Conservation (phyloP, 2,888 invertebrate species). For the Andricus curvator region DNA sequence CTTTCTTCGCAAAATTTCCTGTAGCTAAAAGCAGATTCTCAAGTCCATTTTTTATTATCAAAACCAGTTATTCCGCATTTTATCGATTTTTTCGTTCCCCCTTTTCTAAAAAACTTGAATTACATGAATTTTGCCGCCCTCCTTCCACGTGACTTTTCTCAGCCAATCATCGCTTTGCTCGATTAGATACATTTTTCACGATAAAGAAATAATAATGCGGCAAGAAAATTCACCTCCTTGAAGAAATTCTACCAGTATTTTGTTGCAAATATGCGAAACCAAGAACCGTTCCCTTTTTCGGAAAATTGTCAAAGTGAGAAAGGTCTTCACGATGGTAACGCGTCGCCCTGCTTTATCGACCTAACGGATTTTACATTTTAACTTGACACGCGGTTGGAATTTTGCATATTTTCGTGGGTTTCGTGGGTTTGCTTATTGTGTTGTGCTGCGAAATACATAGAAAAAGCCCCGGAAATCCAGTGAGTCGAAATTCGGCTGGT, state of each 20-base stretch:
- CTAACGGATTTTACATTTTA: constrained; percentile 3
- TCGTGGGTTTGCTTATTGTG: not conserved
- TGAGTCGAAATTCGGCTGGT: not conserved
- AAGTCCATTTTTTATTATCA: not conserved
- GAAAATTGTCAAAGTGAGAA: not conserved
- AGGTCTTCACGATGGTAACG: not conserved
- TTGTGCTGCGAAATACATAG: not conserved
- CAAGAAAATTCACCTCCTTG: not conserved
- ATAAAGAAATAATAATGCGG: not conserved
- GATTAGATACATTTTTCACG: not conserved
- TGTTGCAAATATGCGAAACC: not conserved
- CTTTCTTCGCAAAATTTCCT: not conserved
- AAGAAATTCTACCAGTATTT: not conserved
- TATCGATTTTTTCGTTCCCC: not conserved
- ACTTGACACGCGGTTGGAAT: constrained; percentile 11
- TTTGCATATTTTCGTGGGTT: not conserved
- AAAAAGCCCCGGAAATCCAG: not conserved
- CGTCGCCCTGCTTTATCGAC: constrained; percentile 19
- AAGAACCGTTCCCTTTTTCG: not conserved
- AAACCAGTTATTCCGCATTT: not conserved
- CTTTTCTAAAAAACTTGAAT: not conserved
- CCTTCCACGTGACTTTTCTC: not conserved
- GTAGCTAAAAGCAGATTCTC: not conserved
- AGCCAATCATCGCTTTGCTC: constrained; percentile 14
- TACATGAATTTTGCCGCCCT: constrained; percentile 8